Evolutionary conservation across 2,113 vertebrate genomes (phyloP), one percentile per base, ranked within the genome.

Genomic region (Stegastes partitus): DNA sequence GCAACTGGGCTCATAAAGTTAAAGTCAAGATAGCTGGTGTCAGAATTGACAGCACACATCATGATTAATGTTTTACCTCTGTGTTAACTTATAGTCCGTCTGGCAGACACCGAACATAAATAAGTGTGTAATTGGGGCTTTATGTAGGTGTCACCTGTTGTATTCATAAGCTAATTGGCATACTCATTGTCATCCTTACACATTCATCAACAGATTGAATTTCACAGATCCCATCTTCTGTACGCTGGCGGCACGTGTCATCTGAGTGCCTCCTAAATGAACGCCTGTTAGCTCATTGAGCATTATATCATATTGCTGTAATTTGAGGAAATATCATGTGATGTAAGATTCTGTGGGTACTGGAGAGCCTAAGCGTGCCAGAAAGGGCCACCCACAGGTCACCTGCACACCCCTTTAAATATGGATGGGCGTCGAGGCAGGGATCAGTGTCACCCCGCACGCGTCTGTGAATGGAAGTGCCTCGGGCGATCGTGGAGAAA

Each of bases 401-500:
- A 87, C 87, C 87, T 90, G 90, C 62, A 57, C 79, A 62, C 16
- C 77, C 87, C 77, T 93, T 94, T 93, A 95, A 94, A 95, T 93
- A 94, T 94, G 90, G 86, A 94, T 95, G 92, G 91, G 93, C 93
- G 79, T 94, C 91, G 34, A 74, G 42, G 65, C 15, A 42, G 68
- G 90, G 93, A 93, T 94, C 92, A 42, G 84, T 95, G 91, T 93
- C 94, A 89, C 79, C 71, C 83, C 2, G 90, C 93, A 93, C 91
- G 84, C 74, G 91, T 89, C 85, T 73, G 68, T 88, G 82, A 83
- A 79, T 74, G 77, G 73, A 84, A 83, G 68, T 14, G 90, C 91
- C 90, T 51, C 75, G 1, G 84, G 92, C 84, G 54, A 76, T 89
- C 76, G 55, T 69, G 59, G 65, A 77, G 83, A 91, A 88, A 85